phyloP scores from a whole-genome alignment of 2,113 vertebrate genomes.

The Trematomus loennbergii region DNA sequence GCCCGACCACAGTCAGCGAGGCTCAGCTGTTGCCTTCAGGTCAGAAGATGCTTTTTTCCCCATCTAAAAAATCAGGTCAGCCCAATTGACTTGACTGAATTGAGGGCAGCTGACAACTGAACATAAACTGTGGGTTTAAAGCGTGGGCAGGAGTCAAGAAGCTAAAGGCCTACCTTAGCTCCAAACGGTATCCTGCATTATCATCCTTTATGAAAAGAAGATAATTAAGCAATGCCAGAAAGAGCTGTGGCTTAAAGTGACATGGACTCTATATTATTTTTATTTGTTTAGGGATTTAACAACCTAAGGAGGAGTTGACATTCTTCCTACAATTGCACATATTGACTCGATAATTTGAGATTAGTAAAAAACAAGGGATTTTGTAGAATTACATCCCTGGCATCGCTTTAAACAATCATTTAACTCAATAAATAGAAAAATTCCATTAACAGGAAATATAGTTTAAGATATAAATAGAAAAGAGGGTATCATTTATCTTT shows the following conservation, averaged over 20 bases:
- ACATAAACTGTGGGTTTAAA: neutral
- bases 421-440: neutral
- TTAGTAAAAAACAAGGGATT: neutral
- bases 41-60: conserved; percentile 6
- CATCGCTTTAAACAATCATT: neutral
- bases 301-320: neutral
- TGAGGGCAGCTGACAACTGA: conserved; percentile 8
- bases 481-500: neutral
- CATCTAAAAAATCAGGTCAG: conserved; percentile 59
- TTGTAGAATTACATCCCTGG: no score
- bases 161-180: conserved; percentile 1
- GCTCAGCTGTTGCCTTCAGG: conserved; percentile 41
- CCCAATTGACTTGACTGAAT: conserved; percentile 31
- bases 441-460: neutral
- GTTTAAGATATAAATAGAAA: neutral
- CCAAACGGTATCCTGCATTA: neutral
- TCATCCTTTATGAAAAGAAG: neutral
- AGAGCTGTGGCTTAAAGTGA: neutral
- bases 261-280: no score
- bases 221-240: neutral
- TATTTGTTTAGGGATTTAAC: neutral
- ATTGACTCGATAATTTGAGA: no score
- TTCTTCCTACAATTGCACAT: neutral
- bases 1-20: neutral
- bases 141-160: conserved; percentile 10